These are phyloP conservation scores for Smutsia gigantea DNA, from an alignment of 2,797 vertebrate species.

Conservation along the genomic window DNA sequence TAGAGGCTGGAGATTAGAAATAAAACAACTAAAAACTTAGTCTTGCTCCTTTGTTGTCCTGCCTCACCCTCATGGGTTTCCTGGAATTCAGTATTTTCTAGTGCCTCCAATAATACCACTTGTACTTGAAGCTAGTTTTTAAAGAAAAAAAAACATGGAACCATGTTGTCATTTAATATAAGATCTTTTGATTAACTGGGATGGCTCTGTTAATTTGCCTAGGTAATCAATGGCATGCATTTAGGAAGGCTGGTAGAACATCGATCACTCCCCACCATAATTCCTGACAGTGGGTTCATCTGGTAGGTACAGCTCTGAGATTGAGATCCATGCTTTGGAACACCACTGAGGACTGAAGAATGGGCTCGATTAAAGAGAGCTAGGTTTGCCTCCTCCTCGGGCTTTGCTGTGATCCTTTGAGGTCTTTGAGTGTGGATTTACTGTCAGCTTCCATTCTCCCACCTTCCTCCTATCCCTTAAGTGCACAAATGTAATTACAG, in stretches of 20 bases:
- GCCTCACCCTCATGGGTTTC: constrained; percentile 79
- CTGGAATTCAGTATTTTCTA: constrained; percentile 81
- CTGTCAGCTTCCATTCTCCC: fast-evolving
- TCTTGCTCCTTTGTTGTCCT: constrained; percentile 75
- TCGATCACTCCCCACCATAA: fast-evolving
- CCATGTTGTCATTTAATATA: not conserved
- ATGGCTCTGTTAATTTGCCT: not conserved
- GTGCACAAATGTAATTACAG: not conserved
- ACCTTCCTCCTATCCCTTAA: not conserved
- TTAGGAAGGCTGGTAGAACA: constrained; percentile 12
- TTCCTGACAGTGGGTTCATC: not conserved
- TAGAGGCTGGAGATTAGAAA: constrained; percentile 78
- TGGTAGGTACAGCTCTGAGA: not conserved
- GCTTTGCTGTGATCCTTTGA: not conserved
- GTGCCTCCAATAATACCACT: constrained; percentile 74
- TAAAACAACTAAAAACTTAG: constrained; percentile 79
- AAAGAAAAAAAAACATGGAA: not conserved
- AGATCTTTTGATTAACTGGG: not conserved
- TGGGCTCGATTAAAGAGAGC: not conserved
- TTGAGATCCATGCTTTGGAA: not conserved
- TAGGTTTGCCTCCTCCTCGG: not conserved
- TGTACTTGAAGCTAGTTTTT: constrained; percentile 50
- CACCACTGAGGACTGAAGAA: not conserved
- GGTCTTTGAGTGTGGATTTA: not conserved
- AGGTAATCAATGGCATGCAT: fast-evolving